These are phyloP conservation scores for Caenorhabditis latens DNA, from an alignment of 1,140 invertebrate species.

Conservation along the genomic window DNA sequence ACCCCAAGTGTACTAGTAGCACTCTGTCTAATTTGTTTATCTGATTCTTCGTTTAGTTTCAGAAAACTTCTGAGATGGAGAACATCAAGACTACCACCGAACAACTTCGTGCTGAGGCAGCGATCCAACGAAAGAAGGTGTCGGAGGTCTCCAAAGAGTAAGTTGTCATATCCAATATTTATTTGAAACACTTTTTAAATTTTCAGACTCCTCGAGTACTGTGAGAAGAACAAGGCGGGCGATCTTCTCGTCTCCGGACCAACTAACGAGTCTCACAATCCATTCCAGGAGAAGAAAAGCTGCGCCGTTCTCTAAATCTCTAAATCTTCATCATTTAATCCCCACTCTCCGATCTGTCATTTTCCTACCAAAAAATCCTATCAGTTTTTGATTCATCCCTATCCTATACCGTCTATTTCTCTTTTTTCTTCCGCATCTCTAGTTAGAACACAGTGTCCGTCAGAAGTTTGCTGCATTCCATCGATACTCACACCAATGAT, in stretches of 20 bases:
- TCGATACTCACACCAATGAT: not conserved
- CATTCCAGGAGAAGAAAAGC: conserved; percentile 69
- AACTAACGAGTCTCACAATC: conserved; percentile 62
- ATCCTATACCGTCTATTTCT: conserved; percentile 10
- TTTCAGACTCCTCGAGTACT: conserved; percentile 66
- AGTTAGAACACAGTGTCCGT: not conserved
- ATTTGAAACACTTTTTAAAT: not conserved
- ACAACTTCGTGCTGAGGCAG: conserved; percentile 63
- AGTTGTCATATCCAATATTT: conserved; percentile 45
- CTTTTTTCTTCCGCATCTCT: not conserved
- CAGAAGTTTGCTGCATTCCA: not conserved
- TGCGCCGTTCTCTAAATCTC: conserved; percentile 60
- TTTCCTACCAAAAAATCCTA: not conserved
- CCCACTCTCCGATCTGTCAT: too few species aligned
- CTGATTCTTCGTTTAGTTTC: not conserved
- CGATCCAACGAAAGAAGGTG: conserved; percentile 64
- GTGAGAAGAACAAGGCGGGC: conserved; percentile 64
- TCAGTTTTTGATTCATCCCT: not conserved
- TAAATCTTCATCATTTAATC: not conserved
- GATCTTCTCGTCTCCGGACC: conserved; percentile 64
- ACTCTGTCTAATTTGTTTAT: not conserved
- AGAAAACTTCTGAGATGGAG: not conserved
- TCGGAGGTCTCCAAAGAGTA: conserved; percentile 67
- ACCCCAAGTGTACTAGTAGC: not conserved
- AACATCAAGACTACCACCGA: conserved; percentile 49